Evolutionary conservation across 2,888 invertebrate species (phyloP), one percentile per base, ranked within the genome.

Genomic region (Mongoloraphidia duomilia): DNA sequence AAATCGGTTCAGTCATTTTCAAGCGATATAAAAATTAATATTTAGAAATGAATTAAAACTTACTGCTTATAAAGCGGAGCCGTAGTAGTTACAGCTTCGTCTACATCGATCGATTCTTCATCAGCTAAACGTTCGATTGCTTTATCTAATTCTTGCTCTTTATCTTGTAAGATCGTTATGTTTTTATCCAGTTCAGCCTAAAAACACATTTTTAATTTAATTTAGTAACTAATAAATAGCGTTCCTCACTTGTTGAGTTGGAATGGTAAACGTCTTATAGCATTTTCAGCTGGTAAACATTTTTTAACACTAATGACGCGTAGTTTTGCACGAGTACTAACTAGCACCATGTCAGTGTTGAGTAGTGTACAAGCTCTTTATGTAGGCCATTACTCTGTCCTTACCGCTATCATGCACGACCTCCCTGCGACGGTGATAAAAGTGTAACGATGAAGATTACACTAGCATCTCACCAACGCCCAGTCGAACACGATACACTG

Each of bases 81-180:
- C 48, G 94, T 92, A 2, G 96, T 94, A 14, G 90, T 90, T 36
- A 97, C 94, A 49, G 95, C 95, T 65, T 96, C 94, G 69, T 98
- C 97, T 40, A 95, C 89, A 70, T 91, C 88, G 57, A 92, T 81
- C 34, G 82, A 78, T 58, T 90, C 85, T 57, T 87, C 82, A 60
- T 82, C 81, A 45, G 83, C 79, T 35, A 89, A 70, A 56, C 83
- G 79, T 52, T 79, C 79, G 34, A 92, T 79, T 36, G 87, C 84
- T 59, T 83, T 80, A 59, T 87, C 82, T 57, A 95, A 69, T 66
- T 94, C 93, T 53, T 82, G 76, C 62, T 90, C 88, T 63, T 93
- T 92, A 56, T 93, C 90, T 67, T 85, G 81, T 55, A 95, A 68
- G 50, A 91, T 72, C 44, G 75, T 74, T 44, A 92, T 83, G 68